phyloP scores from a whole-genome alignment of 1,140 invertebrate genomes.

The Dendroctonus valens region DNA sequence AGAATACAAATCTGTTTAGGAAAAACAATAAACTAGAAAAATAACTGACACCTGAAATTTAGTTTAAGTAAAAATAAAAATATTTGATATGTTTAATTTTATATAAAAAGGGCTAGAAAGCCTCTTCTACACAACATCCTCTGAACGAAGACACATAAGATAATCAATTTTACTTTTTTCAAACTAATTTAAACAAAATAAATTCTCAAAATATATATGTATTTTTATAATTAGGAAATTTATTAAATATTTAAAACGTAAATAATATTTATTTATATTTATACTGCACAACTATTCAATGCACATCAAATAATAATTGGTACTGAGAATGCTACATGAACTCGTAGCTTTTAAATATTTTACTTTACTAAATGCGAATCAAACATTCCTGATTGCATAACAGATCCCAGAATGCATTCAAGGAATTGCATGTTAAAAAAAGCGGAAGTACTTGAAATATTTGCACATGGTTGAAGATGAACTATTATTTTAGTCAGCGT shows the following conservation, averaged over 20 bases:
- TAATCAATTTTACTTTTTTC: too few species aligned
- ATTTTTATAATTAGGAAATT: background rate
- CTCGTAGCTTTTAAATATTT: background rate
- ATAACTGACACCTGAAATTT: too few species aligned
- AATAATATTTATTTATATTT: background rate
- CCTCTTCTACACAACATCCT: too few species aligned
- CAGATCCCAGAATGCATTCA: slow-evolving; percentile 3
- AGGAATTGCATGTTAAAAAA: slow-evolving; percentile 25
- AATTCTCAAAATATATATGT: too few species aligned
- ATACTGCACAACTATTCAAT: background rate
- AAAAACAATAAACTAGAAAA: too few species aligned
- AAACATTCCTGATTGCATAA: slow-evolving; percentile 3
- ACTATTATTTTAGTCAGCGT: slow-evolving; percentile 24
- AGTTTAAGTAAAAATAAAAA: too few species aligned
- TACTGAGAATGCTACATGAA: too few species aligned
- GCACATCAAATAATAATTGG: background rate
- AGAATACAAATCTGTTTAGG: too few species aligned
- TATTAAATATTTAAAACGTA: background rate
- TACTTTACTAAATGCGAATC: slow-evolving; percentile 7
- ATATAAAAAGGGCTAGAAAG: too few species aligned
- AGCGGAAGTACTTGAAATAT: slow-evolving; percentile 30
- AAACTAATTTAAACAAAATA: too few species aligned
- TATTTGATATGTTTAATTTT: too few species aligned
- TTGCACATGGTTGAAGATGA: slow-evolving; percentile 13
- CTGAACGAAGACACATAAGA: too few species aligned